A percentile compares a stretch with the other conserved stretches of the same genome.
phyloP scores from a whole-genome alignment of 30 jellyfish, hydroid and myxozoan species.

The Nemopilema nomurai region DNA sequence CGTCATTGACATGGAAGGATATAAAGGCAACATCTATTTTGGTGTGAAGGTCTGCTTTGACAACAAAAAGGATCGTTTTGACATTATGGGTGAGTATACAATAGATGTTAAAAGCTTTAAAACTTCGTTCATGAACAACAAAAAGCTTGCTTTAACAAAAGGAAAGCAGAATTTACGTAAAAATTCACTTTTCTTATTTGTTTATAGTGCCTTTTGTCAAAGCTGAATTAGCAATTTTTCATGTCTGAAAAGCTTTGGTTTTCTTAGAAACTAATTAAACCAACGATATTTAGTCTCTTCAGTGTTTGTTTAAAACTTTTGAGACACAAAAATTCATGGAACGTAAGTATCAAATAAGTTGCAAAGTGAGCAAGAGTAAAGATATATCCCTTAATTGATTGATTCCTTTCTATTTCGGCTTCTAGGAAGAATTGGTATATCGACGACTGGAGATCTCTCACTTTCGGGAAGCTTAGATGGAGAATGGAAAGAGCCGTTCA shows the following conservation, averaged over 20 bases:
- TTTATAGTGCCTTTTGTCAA: no score
- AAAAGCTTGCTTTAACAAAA: background rate
- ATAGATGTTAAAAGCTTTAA: background rate
- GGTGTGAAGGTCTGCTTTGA: slow-evolving; percentile 17
- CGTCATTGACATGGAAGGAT: slow-evolving; percentile 5
- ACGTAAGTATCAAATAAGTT: background rate
- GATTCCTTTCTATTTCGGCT: background rate
- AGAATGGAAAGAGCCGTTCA: slow-evolving; percentile 75
- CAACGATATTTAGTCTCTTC: no score
- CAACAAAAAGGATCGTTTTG: background rate
- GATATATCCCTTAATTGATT: background rate
- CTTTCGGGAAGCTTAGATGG: slow-evolving; percentile 56
- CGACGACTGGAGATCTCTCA: slow-evolving; percentile 15
- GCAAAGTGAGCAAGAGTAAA: background rate
- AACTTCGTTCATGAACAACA: background rate
- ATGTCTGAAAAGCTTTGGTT: no score
- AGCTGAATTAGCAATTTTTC: no score
- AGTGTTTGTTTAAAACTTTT: no score
- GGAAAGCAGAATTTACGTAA: no score
- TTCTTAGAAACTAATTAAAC: no score
- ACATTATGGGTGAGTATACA: slow-evolving; percentile 1
- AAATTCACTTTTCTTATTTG: no score
- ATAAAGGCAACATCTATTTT: background rate
- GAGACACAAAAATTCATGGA: no score
- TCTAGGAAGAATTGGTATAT: slow-evolving; percentile 17